Base-by-base conservation (phyloP, 2,888 invertebrate genomes). In the Andrena bicolor region DNA sequence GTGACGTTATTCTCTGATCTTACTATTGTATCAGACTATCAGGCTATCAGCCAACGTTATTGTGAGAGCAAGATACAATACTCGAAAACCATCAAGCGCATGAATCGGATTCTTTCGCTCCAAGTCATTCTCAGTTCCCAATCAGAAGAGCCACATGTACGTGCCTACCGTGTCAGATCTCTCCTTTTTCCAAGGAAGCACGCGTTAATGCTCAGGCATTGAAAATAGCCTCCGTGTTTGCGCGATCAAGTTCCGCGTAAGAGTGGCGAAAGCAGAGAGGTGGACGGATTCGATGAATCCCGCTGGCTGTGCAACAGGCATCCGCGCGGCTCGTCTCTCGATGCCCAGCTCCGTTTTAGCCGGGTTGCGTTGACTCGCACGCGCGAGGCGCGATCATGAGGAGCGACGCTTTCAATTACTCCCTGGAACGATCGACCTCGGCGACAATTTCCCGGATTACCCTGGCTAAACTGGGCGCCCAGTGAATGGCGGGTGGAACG, bases 401-500 rank as follows among this genome's bases (percentile, higher is more conserved):
- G 16, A 41, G 49, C 61, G 32, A 23, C 32, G 74, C 60, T 68
- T 48, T 53, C 68, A 35, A 75, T 49, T 69, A 32, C 61, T 51
- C 26, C 13, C 0, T n/a, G 26, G 51, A 30, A 13, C 51, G 13
- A 26, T 0, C 68, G 69, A 30, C 68, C 80, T 71, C 80, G 71
- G 16, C 23, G 16, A 65, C 56, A 51, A 64, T 63, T 78, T 64
- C 63, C 49, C 48, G 74, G 73, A 65, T 73, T 32, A 53, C 5
- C 30, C 23, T 32, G 32, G 48, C 58, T 41, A 41, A 41, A 70
- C 61, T 56, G n/a, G 65, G 16, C 20, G 10, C 74, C 26, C 66
- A 72, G 74, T 58, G 83, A 76, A 78, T 53, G 77, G 66, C 73
- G 61, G 68, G 13, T 26, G 60, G 56, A 76, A 72, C 71, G 69